Evolutionary conservation across 1,140 invertebrate genomes (phyloP), one percentile per base, ranked within the genome.

Genomic region (Calliopsis andreniformis): DNA sequence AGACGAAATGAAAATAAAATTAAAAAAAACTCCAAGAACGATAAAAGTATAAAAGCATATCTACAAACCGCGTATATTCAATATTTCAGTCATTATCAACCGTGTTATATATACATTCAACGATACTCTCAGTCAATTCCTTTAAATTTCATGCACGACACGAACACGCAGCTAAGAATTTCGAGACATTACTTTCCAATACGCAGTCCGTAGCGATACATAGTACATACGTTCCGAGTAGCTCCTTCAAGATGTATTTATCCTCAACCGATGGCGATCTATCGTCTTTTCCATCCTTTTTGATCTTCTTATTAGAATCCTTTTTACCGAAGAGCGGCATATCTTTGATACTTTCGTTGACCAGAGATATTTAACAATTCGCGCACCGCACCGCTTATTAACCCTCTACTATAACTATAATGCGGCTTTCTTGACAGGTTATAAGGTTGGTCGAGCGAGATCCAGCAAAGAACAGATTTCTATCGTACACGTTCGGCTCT

Each of bases 301-400:
- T 96, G 67, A 94, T 93, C 91, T 97, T 97, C 89, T 96, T 96
- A 58, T 95, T 95, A 28, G 95, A 94, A 90, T 97, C 96, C 89
- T 97, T 97, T 92, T 97, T 97, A 77, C 97, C 96, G 94, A 98
- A 98, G 73, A 98, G 94, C 91, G 97, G 97, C 97, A 98, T 97
- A n/a, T 79, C 86, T 87, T 39, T 49, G 45, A 18, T 58, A 0
- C n/a, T 43, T n/a, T 55, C 5, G 43, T 45, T 18, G 59, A 35
- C 30, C 59, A n/a, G 2, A 45, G 35, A 30, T 28, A 45, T 63
- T n/a, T n/a, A 49, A 55, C n/a, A 10, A 6, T 14, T 55, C n/a
- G n/a, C n/a, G n/a, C n/a, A n/a, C 42, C 66, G 16, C 45, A 53
- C 64, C 4, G 2, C 25, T n/a, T 23, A 12, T 18, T 45, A 25